A percentile compares a stretch with the other conserved stretches of the same genome.
Evolutionary conservation across 2,888 invertebrate species (phyloP).

Genomic region (Phytoseiulus persimilis): DNA sequence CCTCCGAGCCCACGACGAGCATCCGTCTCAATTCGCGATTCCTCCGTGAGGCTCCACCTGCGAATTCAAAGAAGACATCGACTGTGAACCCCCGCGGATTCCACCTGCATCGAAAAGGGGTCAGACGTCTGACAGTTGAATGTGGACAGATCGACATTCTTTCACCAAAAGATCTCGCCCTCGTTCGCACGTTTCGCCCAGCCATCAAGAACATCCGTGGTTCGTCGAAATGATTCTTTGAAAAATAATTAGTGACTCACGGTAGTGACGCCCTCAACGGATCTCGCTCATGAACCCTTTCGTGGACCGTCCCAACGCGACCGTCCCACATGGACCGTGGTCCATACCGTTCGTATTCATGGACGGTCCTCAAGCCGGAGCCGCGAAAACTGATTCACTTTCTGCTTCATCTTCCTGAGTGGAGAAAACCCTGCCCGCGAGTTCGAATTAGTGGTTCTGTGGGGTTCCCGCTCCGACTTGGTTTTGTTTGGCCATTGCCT

Average conservation of each 20-base stretch:
- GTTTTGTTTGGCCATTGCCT: too few relatives aligned
- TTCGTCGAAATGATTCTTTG: neutral
- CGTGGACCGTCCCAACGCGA: neutral
- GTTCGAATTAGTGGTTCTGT: too few relatives aligned
- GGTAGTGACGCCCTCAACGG: neutral
- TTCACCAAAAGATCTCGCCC: neutral
- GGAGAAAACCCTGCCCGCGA: too few relatives aligned
- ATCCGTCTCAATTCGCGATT: neutral
- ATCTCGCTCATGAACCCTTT: constrained; percentile 5
- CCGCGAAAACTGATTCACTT: too few relatives aligned
- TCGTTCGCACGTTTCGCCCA: neutral
- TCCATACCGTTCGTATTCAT: neutral
- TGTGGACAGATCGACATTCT: neutral
- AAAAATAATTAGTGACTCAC: constrained; percentile 5
- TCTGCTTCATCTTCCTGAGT: too few relatives aligned
- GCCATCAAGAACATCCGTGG: neutral
- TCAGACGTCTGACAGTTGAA: neutral
- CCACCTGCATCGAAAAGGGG: neutral
- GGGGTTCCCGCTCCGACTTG: too few relatives aligned
- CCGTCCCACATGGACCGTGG: neutral
- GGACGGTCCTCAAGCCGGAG: neutral
- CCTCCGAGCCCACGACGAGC: neutral
- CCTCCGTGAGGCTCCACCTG: neutral
- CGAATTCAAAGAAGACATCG: neutral
- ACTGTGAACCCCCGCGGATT: neutral